These are phyloP conservation scores for Pseudobourletiella spinata DNA, from an alignment of 1,140 invertebrate species.

Conservation along the genomic window DNA sequence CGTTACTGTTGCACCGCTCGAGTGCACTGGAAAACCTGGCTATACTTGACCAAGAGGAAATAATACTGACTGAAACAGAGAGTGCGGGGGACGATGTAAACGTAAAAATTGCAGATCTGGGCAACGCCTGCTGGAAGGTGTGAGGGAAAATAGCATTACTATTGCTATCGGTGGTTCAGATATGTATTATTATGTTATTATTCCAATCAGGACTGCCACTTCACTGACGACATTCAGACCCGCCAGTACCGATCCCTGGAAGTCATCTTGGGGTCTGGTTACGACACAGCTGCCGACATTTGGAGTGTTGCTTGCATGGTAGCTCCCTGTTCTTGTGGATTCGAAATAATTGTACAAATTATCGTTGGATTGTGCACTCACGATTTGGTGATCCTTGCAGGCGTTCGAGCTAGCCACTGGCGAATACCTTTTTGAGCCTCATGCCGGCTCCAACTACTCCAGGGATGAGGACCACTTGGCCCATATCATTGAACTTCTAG, in stretches of 20 bases:
- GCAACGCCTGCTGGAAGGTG: slow-evolving; percentile 98
- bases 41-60: too few relatives aligned
- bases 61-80: too few relatives aligned
- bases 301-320: slow-evolving; percentile 97
- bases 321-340: too few relatives aligned
- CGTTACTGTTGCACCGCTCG: too few relatives aligned
- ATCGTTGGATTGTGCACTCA: background rate
- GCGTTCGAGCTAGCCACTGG: slow-evolving; percentile 97
- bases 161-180: too few relatives aligned
- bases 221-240: slow-evolving; percentile 98
- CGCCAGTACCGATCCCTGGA: slow-evolving; percentile 95
- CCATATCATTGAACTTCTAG: slow-evolving; percentile 94
- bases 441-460: slow-evolving; percentile 67
- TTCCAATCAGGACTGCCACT: slow-evolving; percentile 57
- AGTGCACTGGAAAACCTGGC: too few relatives aligned
- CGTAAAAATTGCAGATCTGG: slow-evolving; percentile 94
- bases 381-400: slow-evolving; percentile 25
- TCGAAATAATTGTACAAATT: background rate
- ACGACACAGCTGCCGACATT: slow-evolving; percentile 90
- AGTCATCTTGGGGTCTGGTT: slow-evolving; percentile 87
- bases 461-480: slow-evolving; percentile 97
- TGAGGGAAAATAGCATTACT: slow-evolving; percentile 60
- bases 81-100: too few relatives aligned
- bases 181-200: too few relatives aligned
- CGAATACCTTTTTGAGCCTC: slow-evolving; percentile 98